Evolutionary conservation across 2,888 invertebrate genomes (phyloP), one percentile per base, ranked within the genome.

Genomic region (Eudasyphora cyanicolor): DNA sequence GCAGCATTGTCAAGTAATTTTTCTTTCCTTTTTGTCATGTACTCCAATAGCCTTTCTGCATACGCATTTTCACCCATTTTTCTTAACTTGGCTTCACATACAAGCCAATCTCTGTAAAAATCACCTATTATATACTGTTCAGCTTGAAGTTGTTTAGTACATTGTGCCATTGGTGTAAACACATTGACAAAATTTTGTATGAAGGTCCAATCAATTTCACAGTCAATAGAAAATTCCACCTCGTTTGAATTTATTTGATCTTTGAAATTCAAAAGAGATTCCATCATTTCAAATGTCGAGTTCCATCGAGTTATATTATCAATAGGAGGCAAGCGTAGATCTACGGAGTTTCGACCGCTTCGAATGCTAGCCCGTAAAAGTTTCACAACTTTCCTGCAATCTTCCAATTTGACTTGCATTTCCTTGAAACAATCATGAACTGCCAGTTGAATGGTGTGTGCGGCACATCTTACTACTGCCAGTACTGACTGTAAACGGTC

Each of bases 131-230:
- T 69, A 49, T 85, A 84, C 21, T 86, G 77, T 17, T 82, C 85
- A 14, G 76, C 71, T 17, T 83, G 75, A 2, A 85, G 19, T 38
- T 70, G 76, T 57, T 79, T 71, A 12, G 81, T 49, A 67, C 71
- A 87, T n/a, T 83, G 79, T 0, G 60, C 62, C n/a, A 87, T 12
- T 21, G 85, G 86, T 24, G 75, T 75, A 42, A 86, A 86, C 6
- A 81, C 84, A 57, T 14, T 69, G n/a, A 77, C 19, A 82, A 87
- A 87, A 0, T 81, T 51, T 19, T 45, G 42, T 1, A 86, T 73
- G 76, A 87, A 86, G 17, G 8, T 19, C 86, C 86, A 85, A 57
- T 86, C 70, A 38, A 85, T 77, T n/a, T n/a, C n/a, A n/a, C n/a
- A n/a, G n/a, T n/a, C n/a, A n/a, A n/a, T n/a, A n/a, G n/a, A n/a